Percentiles rank a stretch among this genome's conserved stretches.
phyloP scores from a whole-genome alignment of 2,113 vertebrate species.

The Rhynchomys soricoides region DNA sequence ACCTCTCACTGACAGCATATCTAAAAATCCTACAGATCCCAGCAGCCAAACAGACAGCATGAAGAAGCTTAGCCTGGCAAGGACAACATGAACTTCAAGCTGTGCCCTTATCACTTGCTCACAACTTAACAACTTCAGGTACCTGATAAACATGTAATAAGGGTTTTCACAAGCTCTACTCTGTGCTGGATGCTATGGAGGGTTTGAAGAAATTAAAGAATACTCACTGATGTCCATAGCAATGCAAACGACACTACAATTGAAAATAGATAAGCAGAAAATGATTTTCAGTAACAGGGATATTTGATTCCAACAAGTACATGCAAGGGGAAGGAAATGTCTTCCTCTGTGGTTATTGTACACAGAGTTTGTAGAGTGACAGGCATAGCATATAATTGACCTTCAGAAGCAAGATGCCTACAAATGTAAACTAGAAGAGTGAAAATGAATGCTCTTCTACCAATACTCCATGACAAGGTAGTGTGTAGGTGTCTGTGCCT shows the following conservation, averaged over 20 bases:
- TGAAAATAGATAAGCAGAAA: neutral
- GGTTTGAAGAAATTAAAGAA: neutral
- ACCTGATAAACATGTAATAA: slow-evolving; percentile 60
- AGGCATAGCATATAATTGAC: neutral
- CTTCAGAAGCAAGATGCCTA: neutral
- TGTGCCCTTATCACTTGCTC: slow-evolving; percentile 37
- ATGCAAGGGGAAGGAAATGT: neutral
- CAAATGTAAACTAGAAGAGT: neutral
- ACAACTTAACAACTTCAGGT: slow-evolving; percentile 16
- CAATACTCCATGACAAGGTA: neutral
- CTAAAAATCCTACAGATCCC: slow-evolving; percentile 33
- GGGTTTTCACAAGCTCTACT: neutral
- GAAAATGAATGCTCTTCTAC: neutral
- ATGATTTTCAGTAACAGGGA: neutral
- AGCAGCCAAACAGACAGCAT: slow-evolving; percentile 8
- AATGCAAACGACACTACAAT: neutral
- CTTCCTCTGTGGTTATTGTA: neutral
- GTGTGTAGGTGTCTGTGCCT: neutral
- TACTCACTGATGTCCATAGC: neutral
- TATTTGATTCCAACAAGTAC: slow-evolving; percentile 1
- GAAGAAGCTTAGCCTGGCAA: neutral
- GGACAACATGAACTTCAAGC: slow-evolving; percentile 42
- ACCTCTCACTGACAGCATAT: neutral
- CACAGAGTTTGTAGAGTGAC: neutral
- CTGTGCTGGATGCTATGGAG: neutral